Base-by-base conservation (phyloP, 2,797 vertebrate genomes). In the Acomys russatus region DNA sequence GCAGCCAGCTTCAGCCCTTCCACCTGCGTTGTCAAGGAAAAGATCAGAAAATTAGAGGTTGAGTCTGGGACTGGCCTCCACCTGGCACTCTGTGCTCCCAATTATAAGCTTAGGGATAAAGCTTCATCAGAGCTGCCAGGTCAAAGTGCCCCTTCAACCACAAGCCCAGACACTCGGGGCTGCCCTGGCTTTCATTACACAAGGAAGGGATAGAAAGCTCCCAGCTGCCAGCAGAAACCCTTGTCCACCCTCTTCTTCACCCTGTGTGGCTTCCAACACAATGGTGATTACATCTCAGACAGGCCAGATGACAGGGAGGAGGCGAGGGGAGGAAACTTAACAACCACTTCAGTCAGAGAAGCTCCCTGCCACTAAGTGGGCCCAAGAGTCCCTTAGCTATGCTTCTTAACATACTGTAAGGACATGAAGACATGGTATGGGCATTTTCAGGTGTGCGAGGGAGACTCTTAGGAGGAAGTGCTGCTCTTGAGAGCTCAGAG, bases 261-360 rank as follows among this genome's bases (percentile, higher is more conserved):
- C 38, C n/a, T n/a, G 9, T 23, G 64, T 56, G 64, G 33, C 86
- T 73, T 76, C 49, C 3, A 84, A 17, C 9, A 66, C 33, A 56
- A 84, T 15, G 9, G 25, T 49, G 44, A 12, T 73, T n/a, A 33
- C 6, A 22, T 89, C n/a, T 88, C 59, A n/a, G 54, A 88, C 9
- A 64, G 17, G 86, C 22, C 10, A 49, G n/a, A 90, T 83, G n/a
- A 7, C 68, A 11, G 25, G 12, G 18, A 30, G 9, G 25, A 23
- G 2, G 3, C 0, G 0, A 15, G 17, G 33, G 5, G 73, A 4
- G 14, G 28, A 77, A 25, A 74, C 9, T 56, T 79, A 77, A 68
- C 4, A 2, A 15, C 56, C 38, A 25, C 63, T 61, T 78, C 49
- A 7, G 0, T 74, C 33, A 59, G n/a, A 84, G 49, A 88, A 83